phyloP scores from a whole-genome alignment of 2,888 invertebrate genomes.

The Apodemia hepburni region DNA sequence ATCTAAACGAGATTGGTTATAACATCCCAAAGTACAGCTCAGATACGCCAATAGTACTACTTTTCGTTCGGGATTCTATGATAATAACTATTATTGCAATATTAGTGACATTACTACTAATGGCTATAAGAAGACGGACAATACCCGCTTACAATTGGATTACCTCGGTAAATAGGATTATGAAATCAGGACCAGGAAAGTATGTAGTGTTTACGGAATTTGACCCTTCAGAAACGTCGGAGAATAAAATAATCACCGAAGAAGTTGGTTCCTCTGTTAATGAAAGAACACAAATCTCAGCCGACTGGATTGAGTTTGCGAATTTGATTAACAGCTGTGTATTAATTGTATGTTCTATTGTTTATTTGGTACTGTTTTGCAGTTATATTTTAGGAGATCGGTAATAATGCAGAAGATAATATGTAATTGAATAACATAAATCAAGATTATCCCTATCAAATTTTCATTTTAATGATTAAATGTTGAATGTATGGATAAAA shows the following conservation, averaged over 20 bases:
- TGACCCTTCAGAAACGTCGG: slow-evolving; percentile 49
- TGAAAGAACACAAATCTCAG: slow-evolving; percentile 33
- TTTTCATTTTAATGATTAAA: no score
- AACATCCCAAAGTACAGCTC: slow-evolving; percentile 81
- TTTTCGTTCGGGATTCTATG: slow-evolving; percentile 69
- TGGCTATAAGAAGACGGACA: slow-evolving; percentile 48
- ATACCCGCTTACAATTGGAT: slow-evolving; percentile 57
- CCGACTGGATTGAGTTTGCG: slow-evolving; percentile 64
- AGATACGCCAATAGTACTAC: slow-evolving; percentile 76
- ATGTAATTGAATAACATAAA: no score
- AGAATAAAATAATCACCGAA: slow-evolving; percentile 45
- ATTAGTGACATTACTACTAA: slow-evolving; percentile 55
- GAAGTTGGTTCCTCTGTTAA: slow-evolving; percentile 38
- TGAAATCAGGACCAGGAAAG: slow-evolving; percentile 55
- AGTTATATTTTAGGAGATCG: slow-evolving; percentile 50
- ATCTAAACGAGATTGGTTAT: slow-evolving; percentile 80
- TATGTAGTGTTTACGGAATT: slow-evolving; percentile 69
- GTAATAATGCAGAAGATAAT: no score
- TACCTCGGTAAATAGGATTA: slow-evolving; percentile 46
- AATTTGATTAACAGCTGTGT: slow-evolving; percentile 54
- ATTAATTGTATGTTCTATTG: slow-evolving; percentile 48
- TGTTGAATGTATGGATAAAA: no score
- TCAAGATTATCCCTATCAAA: no score
- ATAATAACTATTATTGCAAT: slow-evolving; percentile 55
- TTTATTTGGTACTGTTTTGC: slow-evolving; percentile 55